A percentile compares a stretch with the other conserved stretches of the same genome.
Evolutionary conservation across 2,888 invertebrate genomes (phyloP).

Genomic region (Azorinus chamasolen): DNA sequence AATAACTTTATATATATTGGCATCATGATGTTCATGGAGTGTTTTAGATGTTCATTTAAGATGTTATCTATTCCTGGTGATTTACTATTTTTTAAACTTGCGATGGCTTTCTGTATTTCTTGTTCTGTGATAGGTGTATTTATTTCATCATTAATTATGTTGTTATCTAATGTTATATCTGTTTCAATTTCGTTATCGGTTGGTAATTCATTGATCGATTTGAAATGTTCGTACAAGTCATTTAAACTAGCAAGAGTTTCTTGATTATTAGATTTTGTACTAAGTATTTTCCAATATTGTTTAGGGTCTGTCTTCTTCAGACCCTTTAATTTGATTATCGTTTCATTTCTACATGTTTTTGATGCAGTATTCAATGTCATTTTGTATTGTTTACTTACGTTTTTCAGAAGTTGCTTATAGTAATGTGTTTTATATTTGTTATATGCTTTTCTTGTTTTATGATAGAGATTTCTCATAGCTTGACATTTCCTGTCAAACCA

Average conservation of each 20-base stretch:
- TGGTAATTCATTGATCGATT: neutral
- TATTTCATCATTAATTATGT: neutral
- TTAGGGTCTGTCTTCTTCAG: slow-evolving; percentile 16
- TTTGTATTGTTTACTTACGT: slow-evolving; percentile 28
- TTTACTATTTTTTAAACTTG: slow-evolving; percentile 7
- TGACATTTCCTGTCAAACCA: slow-evolving; percentile 26
- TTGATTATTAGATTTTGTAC: slow-evolving; percentile 3
- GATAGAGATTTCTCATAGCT: slow-evolving; percentile 10
- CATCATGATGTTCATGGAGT: neutral
- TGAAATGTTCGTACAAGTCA: slow-evolving; percentile 24
- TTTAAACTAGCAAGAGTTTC: neutral
- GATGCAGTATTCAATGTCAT: slow-evolving; percentile 20
- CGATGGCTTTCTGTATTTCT: slow-evolving; percentile 2
- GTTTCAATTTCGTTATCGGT: neutral
- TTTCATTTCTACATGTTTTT: slow-evolving; percentile 5
- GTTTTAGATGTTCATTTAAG: slow-evolving; percentile 21
- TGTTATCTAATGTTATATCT: neutral
- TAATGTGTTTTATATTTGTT: neutral
- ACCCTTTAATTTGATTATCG: slow-evolving; percentile 7
- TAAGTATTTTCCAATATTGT: slow-evolving; percentile 31
- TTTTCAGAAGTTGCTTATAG: neutral
- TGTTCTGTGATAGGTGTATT: neutral
- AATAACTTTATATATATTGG: slow-evolving; percentile 10
- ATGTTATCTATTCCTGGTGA: neutral
- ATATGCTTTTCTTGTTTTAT: slow-evolving; percentile 18